Base-by-base conservation (phyloP, 2,888 invertebrate genomes). In the Drosophila anomelani region DNA sequence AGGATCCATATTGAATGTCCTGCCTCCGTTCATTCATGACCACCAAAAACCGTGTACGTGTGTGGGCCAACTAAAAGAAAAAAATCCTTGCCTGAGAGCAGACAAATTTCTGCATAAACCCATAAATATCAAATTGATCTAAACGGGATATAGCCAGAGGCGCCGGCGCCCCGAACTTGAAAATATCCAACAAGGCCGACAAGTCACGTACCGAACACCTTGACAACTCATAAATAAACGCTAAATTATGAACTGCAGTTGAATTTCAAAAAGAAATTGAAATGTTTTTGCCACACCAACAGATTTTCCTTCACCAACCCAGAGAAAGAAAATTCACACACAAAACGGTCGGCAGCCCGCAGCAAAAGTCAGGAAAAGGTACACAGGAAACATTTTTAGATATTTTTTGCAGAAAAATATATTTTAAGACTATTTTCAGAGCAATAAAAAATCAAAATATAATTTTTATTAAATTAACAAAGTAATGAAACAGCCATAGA, bases 151-250 rank as follows among this genome's bases (percentile, higher is more conserved):
- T 60, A 5, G 58, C 73, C 70, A 46, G 63, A 79, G 87, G 85
- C 82, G 84, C 84, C 86, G 78, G 61, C 72, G 77, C 87, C 88
- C 88, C 86, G 84, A 86, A 86, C 90, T 88, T 86, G 89, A 75
- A 61, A 81, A 66, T 41, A 75, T 78, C 53, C 41, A 62, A 59
- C 66, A 53, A 56, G 44, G 59, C 60, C 76, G 63, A 61, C 62
- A 41, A 57, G 57, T 72, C 87, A 84, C 85, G 88, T 89, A 76
- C 70, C 76, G 51, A 74, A 41, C 75, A 34, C 62, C 79, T 78
- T 90, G 90, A 90, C 90, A 90, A 88, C 81, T 87, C 91, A 90
- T 91, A 91, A 91, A 91, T 91, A 86, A 86, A 82, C 84, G 77
- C 77, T 90, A 89, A 90, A 80, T 90, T 91, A 91, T 91, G 84